Evolutionary conservation across 2,888 invertebrate genomes (phyloP).

Genomic region (Chalcis sispes): DNA sequence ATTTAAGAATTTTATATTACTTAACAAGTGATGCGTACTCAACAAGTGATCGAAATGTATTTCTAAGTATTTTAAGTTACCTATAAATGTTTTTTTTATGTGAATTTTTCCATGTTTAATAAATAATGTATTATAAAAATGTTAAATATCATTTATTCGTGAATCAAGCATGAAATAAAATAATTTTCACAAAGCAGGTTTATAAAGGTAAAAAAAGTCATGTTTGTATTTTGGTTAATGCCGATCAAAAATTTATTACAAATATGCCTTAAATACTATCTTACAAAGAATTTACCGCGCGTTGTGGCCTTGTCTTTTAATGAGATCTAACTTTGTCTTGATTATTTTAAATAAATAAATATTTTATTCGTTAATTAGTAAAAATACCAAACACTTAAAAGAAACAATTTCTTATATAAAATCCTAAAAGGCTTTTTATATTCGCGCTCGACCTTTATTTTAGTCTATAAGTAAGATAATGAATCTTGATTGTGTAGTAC

Average conservation of each 20-base stretch:
- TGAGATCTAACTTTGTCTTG: conserved; percentile 37
- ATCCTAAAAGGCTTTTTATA: conserved; percentile 25
- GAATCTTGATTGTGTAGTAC: conserved; percentile 29
- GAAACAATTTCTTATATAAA: background rate
- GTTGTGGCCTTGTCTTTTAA: conserved; percentile 37
- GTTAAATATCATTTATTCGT: background rate
- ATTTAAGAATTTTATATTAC: conserved; percentile 33
- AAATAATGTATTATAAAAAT: conserved; percentile 36
- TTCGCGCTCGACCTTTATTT: conserved; percentile 24
- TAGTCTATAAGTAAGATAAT: background rate
- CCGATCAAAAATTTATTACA: conserved; percentile 59
- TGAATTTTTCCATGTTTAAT: conserved; percentile 51
- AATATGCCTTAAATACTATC: conserved; percentile 53
- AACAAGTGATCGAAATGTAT: conserved; percentile 29
- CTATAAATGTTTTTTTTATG: conserved; percentile 40
- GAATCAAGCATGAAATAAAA: too few species aligned
- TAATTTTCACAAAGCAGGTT: too few species aligned
- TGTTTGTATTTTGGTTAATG: conserved; percentile 49
- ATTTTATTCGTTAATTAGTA: conserved; percentile 17
- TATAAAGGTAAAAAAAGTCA: conserved; percentile 22
- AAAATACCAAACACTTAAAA: conserved; percentile 34
- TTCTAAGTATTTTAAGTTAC: conserved; percentile 36
- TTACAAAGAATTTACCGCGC: conserved; percentile 54
- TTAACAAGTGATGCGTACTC: too few species aligned
- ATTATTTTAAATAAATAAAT: conserved; percentile 52